Conservation (phyloP, 2,888 invertebrate species). For the Piscicola geometra region DNA sequence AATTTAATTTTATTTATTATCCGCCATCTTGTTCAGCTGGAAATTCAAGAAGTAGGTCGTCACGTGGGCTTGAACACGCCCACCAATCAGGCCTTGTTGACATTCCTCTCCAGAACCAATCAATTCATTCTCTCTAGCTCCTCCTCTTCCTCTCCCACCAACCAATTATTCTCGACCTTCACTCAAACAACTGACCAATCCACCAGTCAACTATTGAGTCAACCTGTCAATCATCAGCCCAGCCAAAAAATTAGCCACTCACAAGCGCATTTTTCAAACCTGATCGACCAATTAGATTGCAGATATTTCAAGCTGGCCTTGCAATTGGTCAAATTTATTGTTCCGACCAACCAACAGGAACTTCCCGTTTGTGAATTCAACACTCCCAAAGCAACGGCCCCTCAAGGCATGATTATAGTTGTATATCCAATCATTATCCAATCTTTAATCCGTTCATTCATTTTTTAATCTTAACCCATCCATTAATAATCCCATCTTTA, state of each 20-base stretch:
- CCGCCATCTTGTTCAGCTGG: too few species aligned
- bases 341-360: neutral
- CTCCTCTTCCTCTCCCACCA: neutral
- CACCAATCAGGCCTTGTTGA: neutral
- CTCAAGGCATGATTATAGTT: neutral
- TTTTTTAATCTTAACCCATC: too few species aligned
- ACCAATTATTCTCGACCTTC: neutral
- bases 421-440: too few species aligned
- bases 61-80: neutral
- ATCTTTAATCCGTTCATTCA: too few species aligned
- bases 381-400: neutral
- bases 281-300: neutral
- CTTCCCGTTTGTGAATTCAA: slow-evolving; percentile 3
- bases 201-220: too few species aligned
- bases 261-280: neutral
- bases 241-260: too few species aligned
- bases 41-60: neutral
- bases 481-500: too few species aligned
- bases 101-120: slow-evolving; percentile 2
- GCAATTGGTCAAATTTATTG: slow-evolving; percentile 7
- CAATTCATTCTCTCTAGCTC: neutral
- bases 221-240: too few species aligned
- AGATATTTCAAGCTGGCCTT: neutral
- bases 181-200: too few species aligned
- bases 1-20: too few species aligned